Evolutionary conservation across 2,797 vertebrate genomes (phyloP).

Genomic region (Rachycentron canadum): DNA sequence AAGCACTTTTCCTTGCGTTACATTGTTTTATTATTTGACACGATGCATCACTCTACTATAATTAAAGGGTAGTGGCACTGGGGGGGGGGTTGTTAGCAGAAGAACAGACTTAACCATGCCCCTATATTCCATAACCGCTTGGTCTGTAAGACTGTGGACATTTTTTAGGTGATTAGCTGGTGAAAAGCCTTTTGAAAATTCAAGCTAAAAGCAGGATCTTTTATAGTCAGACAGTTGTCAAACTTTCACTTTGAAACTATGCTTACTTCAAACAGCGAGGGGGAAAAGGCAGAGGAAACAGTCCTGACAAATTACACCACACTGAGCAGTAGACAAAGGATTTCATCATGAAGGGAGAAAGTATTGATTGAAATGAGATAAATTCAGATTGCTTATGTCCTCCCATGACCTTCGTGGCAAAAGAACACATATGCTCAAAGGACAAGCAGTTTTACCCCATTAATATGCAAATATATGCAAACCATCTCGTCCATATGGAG

Average conservation of each 20-base stretch:
- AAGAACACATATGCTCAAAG: not conserved
- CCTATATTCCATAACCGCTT: slow-evolving; percentile 9
- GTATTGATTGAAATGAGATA: not conserved
- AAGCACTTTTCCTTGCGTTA: not conserved
- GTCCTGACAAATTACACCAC: not conserved
- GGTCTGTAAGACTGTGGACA: not conserved
- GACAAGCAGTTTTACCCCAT: not conserved
- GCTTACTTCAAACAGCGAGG: slow-evolving; percentile 7
- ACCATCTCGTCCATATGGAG: not conserved
- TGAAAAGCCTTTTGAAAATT: not conserved
- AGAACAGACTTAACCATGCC: slow-evolving; percentile 25
- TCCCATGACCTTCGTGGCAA: not conserved
- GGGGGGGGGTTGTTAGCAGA: slow-evolving; percentile 17
- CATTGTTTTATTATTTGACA: not conserved
- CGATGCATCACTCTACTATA: not conserved
- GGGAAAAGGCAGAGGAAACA: not conserved
- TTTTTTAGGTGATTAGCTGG: slow-evolving; percentile 3
- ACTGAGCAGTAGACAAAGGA: slow-evolving; percentile 14
- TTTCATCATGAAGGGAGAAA: slow-evolving; percentile 7
- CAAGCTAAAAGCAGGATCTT: not conserved
- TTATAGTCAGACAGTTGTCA: not conserved
- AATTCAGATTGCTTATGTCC: not conserved
- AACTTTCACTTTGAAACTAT: slow-evolving; percentile 10
- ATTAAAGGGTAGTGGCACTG: not conserved
- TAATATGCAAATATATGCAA: not conserved